Percentiles rank a stretch among this genome's conserved stretches.
These are phyloP conservation scores for Jacana jacana DNA, from an alignment of 2,113 vertebrate species.

Conservation along the genomic window DNA sequence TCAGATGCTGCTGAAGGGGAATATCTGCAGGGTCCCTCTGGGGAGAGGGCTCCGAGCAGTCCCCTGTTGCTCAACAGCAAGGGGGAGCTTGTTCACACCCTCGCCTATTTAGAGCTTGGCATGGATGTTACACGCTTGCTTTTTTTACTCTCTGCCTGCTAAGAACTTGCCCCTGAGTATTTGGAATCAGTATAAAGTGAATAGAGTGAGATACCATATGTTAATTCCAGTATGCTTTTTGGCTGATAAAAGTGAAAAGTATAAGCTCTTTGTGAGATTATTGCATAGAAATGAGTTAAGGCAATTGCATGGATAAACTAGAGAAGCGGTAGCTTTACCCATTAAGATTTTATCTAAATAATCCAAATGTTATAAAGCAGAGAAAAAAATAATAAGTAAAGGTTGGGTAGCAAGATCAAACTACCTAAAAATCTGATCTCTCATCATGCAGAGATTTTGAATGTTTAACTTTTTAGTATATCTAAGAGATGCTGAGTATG, in stretches of 20 bases:
- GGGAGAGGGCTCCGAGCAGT: background rate
- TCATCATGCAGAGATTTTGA: background rate
- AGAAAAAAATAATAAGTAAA: background rate
- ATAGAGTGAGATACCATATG: conserved; percentile 1
- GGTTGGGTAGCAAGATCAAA: background rate
- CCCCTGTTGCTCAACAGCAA: background rate
- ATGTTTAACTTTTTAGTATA: background rate
- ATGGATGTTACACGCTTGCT: background rate
- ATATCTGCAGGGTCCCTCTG: background rate
- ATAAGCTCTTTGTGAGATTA: conserved; percentile 1
- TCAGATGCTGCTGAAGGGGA: background rate
- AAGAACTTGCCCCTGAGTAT: background rate
- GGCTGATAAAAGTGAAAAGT: conserved; percentile 53
- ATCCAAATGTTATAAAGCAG: background rate
- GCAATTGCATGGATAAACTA: background rate
- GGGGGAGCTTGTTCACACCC: background rate
- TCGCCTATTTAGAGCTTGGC: background rate
- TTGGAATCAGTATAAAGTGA: conserved; percentile 31
- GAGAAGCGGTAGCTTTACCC: background rate
- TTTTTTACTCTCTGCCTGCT: background rate
- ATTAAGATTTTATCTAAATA: conserved; percentile 33
- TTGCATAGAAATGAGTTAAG: background rate
- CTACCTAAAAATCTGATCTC: background rate
- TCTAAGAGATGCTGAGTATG: background rate
- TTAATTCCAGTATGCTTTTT: conserved; percentile 9